phyloP scores from a whole-genome alignment of 2,888 invertebrate species.

The Leptopilina syphax region DNA sequence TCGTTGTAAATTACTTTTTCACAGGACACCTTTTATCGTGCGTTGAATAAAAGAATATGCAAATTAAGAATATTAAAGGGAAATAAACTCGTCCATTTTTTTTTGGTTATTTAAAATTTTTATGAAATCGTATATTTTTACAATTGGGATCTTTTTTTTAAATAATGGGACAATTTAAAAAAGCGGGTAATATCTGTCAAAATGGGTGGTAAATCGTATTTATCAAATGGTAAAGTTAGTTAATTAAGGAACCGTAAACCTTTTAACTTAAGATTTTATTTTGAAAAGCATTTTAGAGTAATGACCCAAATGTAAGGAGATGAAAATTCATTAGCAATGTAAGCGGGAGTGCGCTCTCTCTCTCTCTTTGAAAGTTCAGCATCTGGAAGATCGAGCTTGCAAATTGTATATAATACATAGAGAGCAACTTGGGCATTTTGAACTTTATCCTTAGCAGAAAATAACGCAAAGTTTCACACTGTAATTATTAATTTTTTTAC shows the following conservation, averaged over 20 bases:
- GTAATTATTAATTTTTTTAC: no score
- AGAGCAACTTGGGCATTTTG: constrained; percentile 37
- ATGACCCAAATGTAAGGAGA: constrained; percentile 54
- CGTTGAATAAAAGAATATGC: background rate
- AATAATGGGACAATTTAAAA: no score
- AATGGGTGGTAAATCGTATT: background rate
- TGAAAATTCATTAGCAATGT: constrained; percentile 68
- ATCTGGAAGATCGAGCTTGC: constrained; percentile 1
- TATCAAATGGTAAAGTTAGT: background rate
- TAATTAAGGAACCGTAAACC: background rate
- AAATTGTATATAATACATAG: constrained; percentile 36
- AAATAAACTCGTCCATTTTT: background rate
- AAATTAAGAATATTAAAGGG: background rate
- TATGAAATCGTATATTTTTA: no score
- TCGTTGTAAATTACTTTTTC: constrained; percentile 41
- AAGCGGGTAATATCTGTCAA: no score
- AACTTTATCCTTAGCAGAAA: background rate
- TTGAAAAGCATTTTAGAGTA: constrained; percentile 42
- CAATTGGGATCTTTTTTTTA: no score
- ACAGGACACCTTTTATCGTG: background rate
- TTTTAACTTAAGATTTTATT: background rate
- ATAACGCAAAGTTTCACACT: no score
- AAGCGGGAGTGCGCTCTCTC: constrained; percentile 54
- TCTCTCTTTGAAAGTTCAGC: background rate
- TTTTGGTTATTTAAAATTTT: no score